Evolutionary conservation across 2,797 vertebrate genomes (phyloP), one percentile per base, ranked within the genome.

Genomic region (Liasis olivaceus): DNA sequence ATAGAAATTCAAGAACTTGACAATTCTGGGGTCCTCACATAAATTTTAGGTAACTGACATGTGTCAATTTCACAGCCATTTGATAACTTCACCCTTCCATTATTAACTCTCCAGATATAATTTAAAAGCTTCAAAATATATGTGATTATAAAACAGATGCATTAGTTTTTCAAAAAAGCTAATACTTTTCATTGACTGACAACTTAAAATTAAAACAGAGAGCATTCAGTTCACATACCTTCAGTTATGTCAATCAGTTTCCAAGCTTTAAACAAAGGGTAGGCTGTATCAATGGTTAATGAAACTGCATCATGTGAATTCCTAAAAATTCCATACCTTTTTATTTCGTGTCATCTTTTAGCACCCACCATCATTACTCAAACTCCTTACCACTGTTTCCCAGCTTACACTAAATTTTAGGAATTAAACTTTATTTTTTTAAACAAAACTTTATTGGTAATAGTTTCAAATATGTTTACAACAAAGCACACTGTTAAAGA

Each of bases 361-460:
- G 84, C 58, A 42, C 8, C 3, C 28, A 14, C 56, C 59, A 42
- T 56, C 6, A 81, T 26, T 28, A 51, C 62, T 92, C 28, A 88
- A 77, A 81, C 42, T 20, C 51, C 56, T 88, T 58, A 36, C 88
- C 24, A 2, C 47, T 64, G 1, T 77, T 47, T 31, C 36, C 20
- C 17, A 24, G 28, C 56, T 69, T 54, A 28, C 11, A 47, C 59
- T 28, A 62, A 3, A 22, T 31, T 84, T 64, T 62, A 81, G 63
- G 22, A 91, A 93, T 26, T 59, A 60, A 91, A 93, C 31, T 81
- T 63, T 54, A 24, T 90, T 92, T 92, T 93, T 93, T 93, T 93
- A 93, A 93, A 93, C 93, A 93, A 93, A 93, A 93, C 93, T 93
- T 93, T 93, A 93, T 93, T 93, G 93, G 81, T 93, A 93, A 91